A percentile compares a stretch with the other conserved stretches of the same genome.
phyloP scores from a whole-genome alignment of 64 coral and sea anemone species.

The Porites australiensis region DNA sequence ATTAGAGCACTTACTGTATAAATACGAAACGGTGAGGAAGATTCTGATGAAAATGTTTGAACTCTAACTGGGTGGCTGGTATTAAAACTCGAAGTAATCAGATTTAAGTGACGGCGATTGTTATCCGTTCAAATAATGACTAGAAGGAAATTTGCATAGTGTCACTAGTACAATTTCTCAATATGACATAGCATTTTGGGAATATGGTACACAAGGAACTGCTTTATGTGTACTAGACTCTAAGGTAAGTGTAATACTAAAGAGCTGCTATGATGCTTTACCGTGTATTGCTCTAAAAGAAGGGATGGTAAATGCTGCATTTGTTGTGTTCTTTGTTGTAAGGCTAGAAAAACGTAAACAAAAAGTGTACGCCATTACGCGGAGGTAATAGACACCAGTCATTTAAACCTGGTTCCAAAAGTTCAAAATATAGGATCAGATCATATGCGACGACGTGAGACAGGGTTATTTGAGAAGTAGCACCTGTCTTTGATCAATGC shows the following conservation, averaged over 20 bases:
- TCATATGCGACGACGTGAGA: neutral
- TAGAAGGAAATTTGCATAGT: conserved; percentile 47
- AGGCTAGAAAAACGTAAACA: conserved; percentile 18
- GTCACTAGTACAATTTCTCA: neutral
- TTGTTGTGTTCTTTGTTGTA: neutral
- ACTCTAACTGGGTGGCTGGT: neutral
- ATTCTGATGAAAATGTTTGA: neutral
- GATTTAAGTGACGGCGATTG: conserved; percentile 37
- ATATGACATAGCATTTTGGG: conserved; percentile 11
- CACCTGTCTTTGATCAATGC: neutral
- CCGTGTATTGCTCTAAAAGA: neutral
- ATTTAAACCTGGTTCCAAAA: too few species aligned
- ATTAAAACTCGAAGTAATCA: neutral
- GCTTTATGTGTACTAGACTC: neutral
- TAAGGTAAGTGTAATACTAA: conserved; percentile 13
- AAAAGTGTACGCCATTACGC: neutral
- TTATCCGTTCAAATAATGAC: conserved; percentile 28
- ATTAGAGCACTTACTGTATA: neutral
- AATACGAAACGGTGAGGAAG: neutral
- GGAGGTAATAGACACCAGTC: neutral
- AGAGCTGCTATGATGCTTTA: neutral
- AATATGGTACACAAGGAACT: neutral
- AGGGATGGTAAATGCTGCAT: neutral
- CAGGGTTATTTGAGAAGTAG: neutral
- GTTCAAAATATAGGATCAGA: too few species aligned